These are phyloP conservation scores for Drosophila colorata DNA, from an alignment of 2,888 invertebrate genomes.

Conservation along the genomic window DNA sequence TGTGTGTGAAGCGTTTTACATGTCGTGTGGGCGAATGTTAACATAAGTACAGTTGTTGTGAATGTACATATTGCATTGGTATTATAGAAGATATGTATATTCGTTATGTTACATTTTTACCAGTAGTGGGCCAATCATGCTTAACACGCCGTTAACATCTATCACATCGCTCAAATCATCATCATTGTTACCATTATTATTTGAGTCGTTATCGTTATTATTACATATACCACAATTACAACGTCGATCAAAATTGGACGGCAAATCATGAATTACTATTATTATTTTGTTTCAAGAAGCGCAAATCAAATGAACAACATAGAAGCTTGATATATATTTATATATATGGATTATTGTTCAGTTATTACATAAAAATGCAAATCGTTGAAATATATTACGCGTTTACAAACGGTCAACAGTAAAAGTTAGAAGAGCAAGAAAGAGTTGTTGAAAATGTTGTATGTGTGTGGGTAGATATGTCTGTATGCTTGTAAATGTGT, in stretches of 20 bases:
- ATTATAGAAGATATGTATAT: conserved; percentile 48
- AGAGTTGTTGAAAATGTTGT: conserved; percentile 42
- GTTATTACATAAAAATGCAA: conserved; percentile 9
- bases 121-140: conserved; percentile 86
- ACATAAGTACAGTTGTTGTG: conserved; percentile 33
- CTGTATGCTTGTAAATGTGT: conserved; percentile 13
- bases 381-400: conserved; percentile 44
- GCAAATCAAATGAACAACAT: conserved; percentile 69
- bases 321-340: conserved; percentile 54
- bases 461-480: conserved; percentile 22
- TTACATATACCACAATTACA: conserved; percentile 64
- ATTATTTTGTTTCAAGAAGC: conserved; percentile 56
- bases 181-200: conserved; percentile 48
- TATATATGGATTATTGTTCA: conserved; percentile 37
- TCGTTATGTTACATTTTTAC: conserved; percentile 76
- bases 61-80: conserved; percentile 43
- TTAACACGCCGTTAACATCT: conserved; percentile 80
- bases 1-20: conserved; percentile 30
- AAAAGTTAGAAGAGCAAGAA: conserved; percentile 70
- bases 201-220: conserved; percentile 9
- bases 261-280: conserved; percentile 61
- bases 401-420: conserved; percentile 84
- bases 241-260: conserved; percentile 60
- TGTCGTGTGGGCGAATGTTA: conserved; percentile 42
- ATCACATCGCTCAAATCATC: conserved; percentile 79